Evolutionary conservation across 2,113 vertebrate species (phyloP).

Genomic region (Terrapene triunguis): DNA sequence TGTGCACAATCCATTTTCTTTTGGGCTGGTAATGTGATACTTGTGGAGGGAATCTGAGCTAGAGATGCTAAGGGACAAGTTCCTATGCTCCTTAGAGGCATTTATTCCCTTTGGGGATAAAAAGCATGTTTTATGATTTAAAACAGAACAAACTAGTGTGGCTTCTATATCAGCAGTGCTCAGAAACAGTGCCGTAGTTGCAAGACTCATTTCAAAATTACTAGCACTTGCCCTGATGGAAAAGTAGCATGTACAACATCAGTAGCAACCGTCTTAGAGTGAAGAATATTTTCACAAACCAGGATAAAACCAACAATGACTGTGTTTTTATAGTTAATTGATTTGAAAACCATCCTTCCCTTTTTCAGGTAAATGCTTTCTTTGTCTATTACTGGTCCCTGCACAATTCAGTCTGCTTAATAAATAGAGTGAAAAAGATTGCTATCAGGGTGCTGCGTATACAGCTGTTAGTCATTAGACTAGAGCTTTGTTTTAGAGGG

Average conservation of each 20-base stretch:
- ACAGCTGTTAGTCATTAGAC: background rate
- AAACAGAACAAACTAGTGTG: background rate
- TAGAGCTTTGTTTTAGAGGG: background rate
- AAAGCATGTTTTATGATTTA: background rate
- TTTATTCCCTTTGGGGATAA: background rate
- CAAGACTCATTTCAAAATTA: background rate
- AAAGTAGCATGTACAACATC: background rate
- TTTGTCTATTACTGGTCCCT: background rate
- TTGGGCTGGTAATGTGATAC: background rate
- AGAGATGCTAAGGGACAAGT: background rate
- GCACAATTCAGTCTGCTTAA: background rate
- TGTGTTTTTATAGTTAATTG: background rate
- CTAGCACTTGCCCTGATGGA: background rate
- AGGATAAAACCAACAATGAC: background rate
- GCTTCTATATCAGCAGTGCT: background rate
- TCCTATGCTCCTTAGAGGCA: background rate
- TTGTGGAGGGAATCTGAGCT: background rate
- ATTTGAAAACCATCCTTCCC: background rate
- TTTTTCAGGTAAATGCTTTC: background rate
- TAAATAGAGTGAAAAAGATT: background rate
- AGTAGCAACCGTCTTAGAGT: background rate
- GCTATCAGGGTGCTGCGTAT: background rate
- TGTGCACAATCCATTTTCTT: background rate
- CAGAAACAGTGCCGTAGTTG: background rate
- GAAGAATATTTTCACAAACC: background rate